Evolutionary conservation across 2,797 vertebrate genomes (phyloP).

Genomic region (Pristis pectinata): DNA sequence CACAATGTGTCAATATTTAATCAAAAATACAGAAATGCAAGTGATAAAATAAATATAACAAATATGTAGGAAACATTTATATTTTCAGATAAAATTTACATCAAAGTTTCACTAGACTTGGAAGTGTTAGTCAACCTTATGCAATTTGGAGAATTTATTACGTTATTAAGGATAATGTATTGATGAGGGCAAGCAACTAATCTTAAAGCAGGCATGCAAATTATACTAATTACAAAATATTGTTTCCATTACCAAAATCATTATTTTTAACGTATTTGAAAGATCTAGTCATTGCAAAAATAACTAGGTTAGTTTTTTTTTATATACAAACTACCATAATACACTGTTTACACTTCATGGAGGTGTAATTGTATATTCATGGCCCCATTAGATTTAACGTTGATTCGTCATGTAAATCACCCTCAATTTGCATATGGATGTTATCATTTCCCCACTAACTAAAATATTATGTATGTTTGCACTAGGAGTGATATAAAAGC

Average conservation of each 20-base stretch:
- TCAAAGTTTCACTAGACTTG: not conserved
- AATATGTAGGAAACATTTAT: not conserved
- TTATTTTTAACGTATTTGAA: not conserved
- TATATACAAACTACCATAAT: not conserved
- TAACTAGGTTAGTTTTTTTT: not conserved
- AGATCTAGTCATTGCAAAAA: not conserved
- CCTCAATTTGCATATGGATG: not conserved
- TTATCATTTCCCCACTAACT: not conserved
- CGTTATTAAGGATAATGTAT: not conserved
- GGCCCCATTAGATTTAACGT: not conserved
- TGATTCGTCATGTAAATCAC: not conserved
- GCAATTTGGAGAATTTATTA: not conserved
- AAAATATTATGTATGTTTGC: not conserved
- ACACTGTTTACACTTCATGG: not conserved
- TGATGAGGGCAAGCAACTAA: not conserved
- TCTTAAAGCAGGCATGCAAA: not conserved
- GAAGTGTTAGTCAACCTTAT: not conserved
- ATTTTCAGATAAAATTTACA: not conserved
- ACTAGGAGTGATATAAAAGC: not conserved
- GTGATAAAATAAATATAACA: not conserved
- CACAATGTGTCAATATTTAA: not conserved
- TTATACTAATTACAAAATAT: not conserved
- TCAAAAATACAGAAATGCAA: not conserved
- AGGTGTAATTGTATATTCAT: slow-evolving; percentile 14
- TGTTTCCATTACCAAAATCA: not conserved